phyloP scores from a whole-genome alignment of 2,797 vertebrate genomes.

The Cacajao melanocephalus region DNA sequence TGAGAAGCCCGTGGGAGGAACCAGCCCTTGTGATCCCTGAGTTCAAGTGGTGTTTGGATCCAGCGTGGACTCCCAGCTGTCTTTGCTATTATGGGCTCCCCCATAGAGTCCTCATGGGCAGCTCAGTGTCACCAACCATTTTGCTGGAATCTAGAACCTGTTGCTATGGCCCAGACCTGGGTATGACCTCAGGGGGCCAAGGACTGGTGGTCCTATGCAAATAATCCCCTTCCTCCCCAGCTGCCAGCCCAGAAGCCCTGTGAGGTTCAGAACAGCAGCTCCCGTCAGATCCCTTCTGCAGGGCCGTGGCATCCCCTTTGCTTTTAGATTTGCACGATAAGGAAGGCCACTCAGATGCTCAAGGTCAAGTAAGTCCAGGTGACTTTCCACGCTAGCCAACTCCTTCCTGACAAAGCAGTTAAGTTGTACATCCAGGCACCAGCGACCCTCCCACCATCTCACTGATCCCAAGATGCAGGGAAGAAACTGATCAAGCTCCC shows the following conservation, averaged over 20 bases:
- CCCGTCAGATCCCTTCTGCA: not conserved
- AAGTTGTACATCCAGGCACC: not conserved
- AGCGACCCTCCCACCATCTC: not conserved
- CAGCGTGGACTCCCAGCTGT: not conserved
- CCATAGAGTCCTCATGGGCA: not conserved
- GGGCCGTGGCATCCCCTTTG: not conserved
- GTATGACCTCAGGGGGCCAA: not conserved
- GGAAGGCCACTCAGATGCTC: not conserved
- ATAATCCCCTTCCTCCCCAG: not conserved
- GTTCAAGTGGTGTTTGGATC: conserved; percentile 34
- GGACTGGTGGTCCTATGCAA: not conserved
- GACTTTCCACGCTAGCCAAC: not conserved
- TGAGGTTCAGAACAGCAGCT: not conserved
- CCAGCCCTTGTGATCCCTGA: conserved; percentile 37
- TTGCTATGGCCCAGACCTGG: not conserved
- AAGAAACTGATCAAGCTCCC: not conserved
- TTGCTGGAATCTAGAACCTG: not conserved
- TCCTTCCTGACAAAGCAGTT: not conserved
- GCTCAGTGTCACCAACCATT: not conserved
- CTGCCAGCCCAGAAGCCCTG: not conserved
- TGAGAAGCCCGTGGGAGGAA: conserved; percentile 16
- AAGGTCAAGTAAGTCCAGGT: not conserved
- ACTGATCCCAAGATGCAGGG: not conserved
- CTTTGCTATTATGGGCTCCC: not conserved
- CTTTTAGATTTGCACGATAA: not conserved